Percentiles rank a stretch among this genome's conserved stretches.
Conservation (phyloP, 2,113 vertebrate genomes). For the Myanophis thanlyinensis region DNA sequence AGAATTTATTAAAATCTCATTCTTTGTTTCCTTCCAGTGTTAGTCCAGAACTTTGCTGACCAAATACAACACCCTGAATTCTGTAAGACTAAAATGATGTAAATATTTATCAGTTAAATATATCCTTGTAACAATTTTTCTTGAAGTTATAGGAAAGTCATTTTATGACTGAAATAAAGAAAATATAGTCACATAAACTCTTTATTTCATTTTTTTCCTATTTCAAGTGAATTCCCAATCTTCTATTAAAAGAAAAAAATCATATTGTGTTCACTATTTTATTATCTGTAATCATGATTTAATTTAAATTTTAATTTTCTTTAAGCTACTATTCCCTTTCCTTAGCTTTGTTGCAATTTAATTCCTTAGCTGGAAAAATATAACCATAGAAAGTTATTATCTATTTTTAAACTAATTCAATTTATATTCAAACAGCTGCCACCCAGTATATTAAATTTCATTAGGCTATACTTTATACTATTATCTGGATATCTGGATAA, state of each 20-base stretch:
- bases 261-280: neutral
- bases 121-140: neutral
- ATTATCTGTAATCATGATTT: neutral
- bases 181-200: neutral
- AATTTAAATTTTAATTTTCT: neutral
- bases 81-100: neutral
- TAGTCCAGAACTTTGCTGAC: neutral
- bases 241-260: neutral
- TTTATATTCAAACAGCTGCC: neutral
- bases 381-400: neutral
- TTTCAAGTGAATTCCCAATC: neutral
- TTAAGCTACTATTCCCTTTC: neutral
- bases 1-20: neutral
- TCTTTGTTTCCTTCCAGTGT: neutral
- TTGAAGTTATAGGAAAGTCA: neutral
- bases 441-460: neutral
- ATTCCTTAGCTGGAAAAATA: neutral
- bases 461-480: neutral
- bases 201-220: neutral
- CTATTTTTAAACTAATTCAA: neutral
- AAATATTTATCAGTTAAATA: neutral
- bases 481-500: neutral
- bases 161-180: neutral
- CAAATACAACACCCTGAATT: neutral
- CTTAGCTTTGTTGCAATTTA: neutral